Conservation (phyloP, 2,113 vertebrate species). For the Sula dactylatra region DNA sequence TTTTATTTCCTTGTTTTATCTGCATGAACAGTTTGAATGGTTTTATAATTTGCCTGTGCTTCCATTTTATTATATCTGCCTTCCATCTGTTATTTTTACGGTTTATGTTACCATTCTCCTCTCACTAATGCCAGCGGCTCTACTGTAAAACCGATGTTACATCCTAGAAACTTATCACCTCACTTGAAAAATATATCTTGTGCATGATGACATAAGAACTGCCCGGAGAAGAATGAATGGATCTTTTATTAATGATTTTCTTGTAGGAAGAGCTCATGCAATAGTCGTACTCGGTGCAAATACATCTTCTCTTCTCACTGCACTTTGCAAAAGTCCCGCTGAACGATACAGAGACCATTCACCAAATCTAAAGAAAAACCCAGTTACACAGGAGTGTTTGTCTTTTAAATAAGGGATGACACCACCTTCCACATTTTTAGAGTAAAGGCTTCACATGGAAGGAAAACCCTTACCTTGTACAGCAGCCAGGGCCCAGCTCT, state of each 20-base stretch:
- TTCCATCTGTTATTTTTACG: conserved; percentile 54
- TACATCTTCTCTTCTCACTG: background rate
- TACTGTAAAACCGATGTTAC: background rate
- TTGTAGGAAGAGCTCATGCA: background rate
- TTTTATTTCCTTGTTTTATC: conserved; percentile 44
- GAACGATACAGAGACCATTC: background rate
- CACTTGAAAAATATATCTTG: background rate
- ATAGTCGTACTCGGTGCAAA: background rate
- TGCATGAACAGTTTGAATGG: conserved; percentile 41
- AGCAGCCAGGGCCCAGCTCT: background rate
- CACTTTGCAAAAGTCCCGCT: background rate
- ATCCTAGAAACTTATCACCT: background rate
- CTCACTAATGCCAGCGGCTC: background rate
- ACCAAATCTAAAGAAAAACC: background rate
- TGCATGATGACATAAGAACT: background rate
- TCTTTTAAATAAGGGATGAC: no score
- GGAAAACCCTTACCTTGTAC: background rate
- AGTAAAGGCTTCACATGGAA: background rate
- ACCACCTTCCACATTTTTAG: background rate
- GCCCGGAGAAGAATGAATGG: background rate
- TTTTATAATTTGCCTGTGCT: conserved; percentile 52
- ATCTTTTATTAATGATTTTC: background rate
- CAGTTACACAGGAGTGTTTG: rapidly evolving
- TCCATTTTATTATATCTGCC: conserved; percentile 31
- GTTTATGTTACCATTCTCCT: conserved; percentile 22